phyloP scores from a whole-genome alignment of 2,797 vertebrate species.

The Morelia viridis region DNA sequence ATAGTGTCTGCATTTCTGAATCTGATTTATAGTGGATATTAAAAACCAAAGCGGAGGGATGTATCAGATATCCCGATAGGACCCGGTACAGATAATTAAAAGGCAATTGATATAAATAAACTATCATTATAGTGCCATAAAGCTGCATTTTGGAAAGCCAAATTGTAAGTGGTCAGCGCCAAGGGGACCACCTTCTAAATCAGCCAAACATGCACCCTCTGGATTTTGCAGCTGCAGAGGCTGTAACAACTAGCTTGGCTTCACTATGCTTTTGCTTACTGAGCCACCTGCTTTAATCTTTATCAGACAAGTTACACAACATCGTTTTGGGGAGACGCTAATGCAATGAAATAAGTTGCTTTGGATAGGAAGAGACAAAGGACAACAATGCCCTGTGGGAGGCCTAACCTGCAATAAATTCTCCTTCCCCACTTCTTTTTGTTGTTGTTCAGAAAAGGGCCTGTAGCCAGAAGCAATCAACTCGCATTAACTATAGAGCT shows the following conservation, averaged over 20 bases:
- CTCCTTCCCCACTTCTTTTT: background rate
- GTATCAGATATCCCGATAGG: slow-evolving; percentile 7
- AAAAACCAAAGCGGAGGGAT: slow-evolving; percentile 17
- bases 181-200: background rate
- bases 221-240: background rate
- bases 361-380: background rate
- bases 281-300: background rate
- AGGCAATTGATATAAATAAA: slow-evolving; percentile 11
- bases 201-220: background rate
- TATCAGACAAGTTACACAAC: background rate
- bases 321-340: background rate
- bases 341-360: background rate
- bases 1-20: background rate
- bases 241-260: background rate
- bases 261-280: background rate
- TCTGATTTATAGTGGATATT: slow-evolving; percentile 30
- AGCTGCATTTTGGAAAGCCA: background rate
- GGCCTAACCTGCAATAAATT: background rate
- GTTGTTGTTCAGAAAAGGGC: background rate
- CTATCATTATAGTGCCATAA: slow-evolving; percentile 16
- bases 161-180: background rate
- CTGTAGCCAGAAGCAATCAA: background rate
- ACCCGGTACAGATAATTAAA: slow-evolving; percentile 28
- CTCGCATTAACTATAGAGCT: background rate
- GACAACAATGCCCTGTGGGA: too few species aligned